Conservation (phyloP, 2,113 vertebrate species). For the Tragelaphus strepsiceros region DNA sequence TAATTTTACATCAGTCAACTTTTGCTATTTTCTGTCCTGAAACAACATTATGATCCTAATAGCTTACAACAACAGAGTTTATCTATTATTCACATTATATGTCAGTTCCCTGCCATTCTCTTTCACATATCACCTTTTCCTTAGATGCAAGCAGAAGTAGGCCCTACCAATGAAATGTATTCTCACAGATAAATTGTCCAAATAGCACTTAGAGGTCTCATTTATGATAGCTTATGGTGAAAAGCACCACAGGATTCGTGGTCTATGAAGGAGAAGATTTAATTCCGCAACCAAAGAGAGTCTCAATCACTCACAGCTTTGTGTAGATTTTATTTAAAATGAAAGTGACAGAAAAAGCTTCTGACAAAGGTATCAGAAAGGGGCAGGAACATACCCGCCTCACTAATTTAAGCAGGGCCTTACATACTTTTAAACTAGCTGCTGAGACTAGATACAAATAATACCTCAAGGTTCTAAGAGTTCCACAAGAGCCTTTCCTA, state of each 20-base stretch:
- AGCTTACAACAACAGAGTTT: neutral
- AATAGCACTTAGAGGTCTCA: neutral
- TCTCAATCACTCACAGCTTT: neutral
- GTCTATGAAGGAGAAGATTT: neutral
- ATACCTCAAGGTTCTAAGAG: neutral
- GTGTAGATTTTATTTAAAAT: neutral
- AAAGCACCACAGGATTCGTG: rapidly evolving
- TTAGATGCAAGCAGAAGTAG: neutral
- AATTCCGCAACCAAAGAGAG: neutral
- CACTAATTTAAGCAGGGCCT: neutral
- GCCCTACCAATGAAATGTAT: neutral
- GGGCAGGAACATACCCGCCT: rapidly evolving
- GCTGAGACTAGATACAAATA: neutral
- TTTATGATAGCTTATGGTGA: neutral
- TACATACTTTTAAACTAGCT: neutral
- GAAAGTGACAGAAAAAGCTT: neutral
- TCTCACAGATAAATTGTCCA: neutral
- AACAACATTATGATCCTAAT: neutral
- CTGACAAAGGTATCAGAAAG: neutral
- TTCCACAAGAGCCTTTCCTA: neutral
- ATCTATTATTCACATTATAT: neutral
- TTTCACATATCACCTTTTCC: neutral
- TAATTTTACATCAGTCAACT: neutral
- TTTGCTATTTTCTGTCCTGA: neutral
- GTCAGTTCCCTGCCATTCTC: neutral